These are phyloP conservation scores for Galeruca laticollis DNA, from an alignment of 2,888 invertebrate species.

Conservation along the genomic window DNA sequence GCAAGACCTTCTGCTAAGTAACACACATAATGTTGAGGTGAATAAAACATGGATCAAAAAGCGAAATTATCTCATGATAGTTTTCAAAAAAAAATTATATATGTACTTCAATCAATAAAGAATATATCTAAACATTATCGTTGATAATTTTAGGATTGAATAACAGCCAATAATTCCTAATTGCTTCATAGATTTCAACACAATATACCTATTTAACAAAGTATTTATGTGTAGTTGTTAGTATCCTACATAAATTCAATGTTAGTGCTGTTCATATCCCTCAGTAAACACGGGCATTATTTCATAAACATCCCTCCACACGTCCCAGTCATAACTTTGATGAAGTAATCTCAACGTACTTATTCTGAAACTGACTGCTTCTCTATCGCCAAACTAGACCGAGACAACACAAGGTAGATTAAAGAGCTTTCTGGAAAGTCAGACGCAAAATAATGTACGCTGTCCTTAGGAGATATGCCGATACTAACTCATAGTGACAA, in stretches of 20 bases:
- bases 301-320: not conserved
- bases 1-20: too few relatives aligned
- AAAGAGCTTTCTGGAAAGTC: constrained; percentile 64
- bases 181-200: too few relatives aligned
- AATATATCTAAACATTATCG: too few relatives aligned
- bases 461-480: constrained; percentile 66
- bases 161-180: too few relatives aligned
- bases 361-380: constrained; percentile 54
- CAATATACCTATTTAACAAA: too few relatives aligned
- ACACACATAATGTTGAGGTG: too few relatives aligned
- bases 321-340: constrained; percentile 65
- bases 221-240: not conserved
- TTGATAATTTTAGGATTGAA: too few relatives aligned
- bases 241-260: not conserved
- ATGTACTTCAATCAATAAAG: too few relatives aligned
- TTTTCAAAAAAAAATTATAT: too few relatives aligned
- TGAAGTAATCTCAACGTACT: constrained; percentile 66
- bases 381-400: constrained; percentile 8
- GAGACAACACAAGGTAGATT: constrained; percentile 59
- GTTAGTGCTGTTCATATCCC: not conserved
- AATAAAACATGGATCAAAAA: too few relatives aligned
- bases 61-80: too few relatives aligned
- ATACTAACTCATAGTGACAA: constrained; percentile 67
- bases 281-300: not conserved
- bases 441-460: constrained; percentile 58